Conservation (phyloP, 2,797 vertebrate genomes). For the Triplophysa yarkandensis region DNA sequence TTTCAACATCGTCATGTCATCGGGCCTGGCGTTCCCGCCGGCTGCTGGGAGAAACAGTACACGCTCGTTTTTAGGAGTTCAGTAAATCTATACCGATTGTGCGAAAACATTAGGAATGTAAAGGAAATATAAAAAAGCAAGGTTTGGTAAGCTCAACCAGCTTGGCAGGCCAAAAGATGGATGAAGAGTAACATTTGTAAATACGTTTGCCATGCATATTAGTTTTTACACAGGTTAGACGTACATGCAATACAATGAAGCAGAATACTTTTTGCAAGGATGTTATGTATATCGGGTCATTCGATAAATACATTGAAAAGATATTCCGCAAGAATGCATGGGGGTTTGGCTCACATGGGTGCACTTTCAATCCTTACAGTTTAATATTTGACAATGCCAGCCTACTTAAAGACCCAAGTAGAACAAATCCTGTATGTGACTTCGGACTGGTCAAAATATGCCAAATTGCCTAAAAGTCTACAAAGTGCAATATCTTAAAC, state of each 20-base stretch:
- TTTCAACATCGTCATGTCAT: constrained; percentile 65
- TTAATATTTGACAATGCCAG: constrained; percentile 41
- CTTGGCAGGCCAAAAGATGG: constrained; percentile 31
- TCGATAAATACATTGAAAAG: constrained; percentile 65
- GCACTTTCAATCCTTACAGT: constrained; percentile 48
- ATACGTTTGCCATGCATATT: constrained; percentile 69
- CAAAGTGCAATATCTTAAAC: constrained; percentile 70
- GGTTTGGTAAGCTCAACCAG: constrained; percentile 58
- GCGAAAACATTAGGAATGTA: constrained; percentile 65
- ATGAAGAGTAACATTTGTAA: constrained; percentile 66
- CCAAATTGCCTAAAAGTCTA: constrained; percentile 56
- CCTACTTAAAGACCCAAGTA: constrained; percentile 19
- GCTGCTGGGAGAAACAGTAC: constrained; percentile 58
- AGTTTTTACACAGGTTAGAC: constrained; percentile 71
- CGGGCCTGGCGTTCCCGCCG: constrained; percentile 49
- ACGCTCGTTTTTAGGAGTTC: constrained; percentile 62
- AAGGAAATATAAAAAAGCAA: constrained; percentile 42
- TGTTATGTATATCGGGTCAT: constrained; percentile 71
- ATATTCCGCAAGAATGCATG: constrained; percentile 57
- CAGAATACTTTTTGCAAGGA: constrained; percentile 70
- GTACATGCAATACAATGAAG: constrained; percentile 78
- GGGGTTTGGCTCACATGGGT: constrained; percentile 60
- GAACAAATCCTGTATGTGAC: constrained; percentile 54
- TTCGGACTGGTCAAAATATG: constrained; percentile 45
- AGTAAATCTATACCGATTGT: constrained; percentile 71